Percentiles rank a stretch among this genome's conserved stretches.
phyloP scores from a whole-genome alignment of 2,797 vertebrate species.

The Mastacembelus armatus region DNA sequence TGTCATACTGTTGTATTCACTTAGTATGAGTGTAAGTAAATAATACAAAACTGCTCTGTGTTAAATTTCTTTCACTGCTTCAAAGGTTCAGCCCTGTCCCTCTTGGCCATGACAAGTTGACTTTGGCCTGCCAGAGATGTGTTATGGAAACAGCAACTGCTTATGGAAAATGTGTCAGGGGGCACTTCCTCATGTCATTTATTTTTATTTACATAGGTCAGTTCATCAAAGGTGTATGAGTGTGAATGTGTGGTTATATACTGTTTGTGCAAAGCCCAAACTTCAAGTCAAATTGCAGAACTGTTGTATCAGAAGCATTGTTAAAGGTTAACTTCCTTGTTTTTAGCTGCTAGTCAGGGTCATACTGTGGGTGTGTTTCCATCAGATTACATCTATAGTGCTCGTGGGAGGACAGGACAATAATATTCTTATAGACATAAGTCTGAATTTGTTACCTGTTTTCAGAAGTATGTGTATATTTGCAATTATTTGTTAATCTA shows the following conservation, averaged over 20 bases:
- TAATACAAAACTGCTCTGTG: slow-evolving; percentile 2
- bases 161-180: slow-evolving; percentile 32
- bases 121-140: slow-evolving; percentile 5
- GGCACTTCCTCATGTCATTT: slow-evolving; percentile 39
- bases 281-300: slow-evolving; percentile 52
- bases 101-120: slow-evolving; percentile 4
- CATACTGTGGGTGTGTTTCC: slow-evolving; percentile 21
- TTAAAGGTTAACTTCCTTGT: slow-evolving; percentile 74
- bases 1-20: background rate
- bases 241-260: slow-evolving; percentile 5
- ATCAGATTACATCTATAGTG: too few species aligned
- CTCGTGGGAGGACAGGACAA: background rate
- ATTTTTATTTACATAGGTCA: slow-evolving; percentile 9
- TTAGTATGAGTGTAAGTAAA: background rate
- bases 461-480: background rate
- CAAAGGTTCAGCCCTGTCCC: slow-evolving; percentile 1
- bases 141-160: slow-evolving; percentile 6
- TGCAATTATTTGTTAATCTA: background rate
- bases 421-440: background rate
- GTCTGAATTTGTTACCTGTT: background rate
- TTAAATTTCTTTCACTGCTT: slow-evolving; percentile 6
- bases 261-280: slow-evolving; percentile 4
- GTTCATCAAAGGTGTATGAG: slow-evolving; percentile 18
- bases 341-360: slow-evolving; percentile 53
- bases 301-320: slow-evolving; percentile 41